Percentiles rank a stretch among this genome's conserved stretches.
Conservation (phyloP, 2,113 vertebrate genomes). For the Furnarius figulus region DNA sequence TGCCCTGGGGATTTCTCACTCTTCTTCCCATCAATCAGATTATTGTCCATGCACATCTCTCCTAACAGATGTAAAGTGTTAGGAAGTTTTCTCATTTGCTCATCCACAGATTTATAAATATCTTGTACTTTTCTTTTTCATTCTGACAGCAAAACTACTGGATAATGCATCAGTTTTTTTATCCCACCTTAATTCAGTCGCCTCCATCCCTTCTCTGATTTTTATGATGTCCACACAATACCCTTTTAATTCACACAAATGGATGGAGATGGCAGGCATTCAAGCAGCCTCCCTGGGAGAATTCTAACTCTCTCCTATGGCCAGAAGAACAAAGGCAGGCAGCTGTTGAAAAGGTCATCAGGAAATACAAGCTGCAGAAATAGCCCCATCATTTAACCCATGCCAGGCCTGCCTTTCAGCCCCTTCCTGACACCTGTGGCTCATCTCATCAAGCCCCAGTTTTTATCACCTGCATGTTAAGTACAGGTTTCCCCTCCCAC, state of each 20-base stretch:
- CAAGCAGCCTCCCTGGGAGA: constrained; percentile 48
- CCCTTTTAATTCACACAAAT: constrained; percentile 51
- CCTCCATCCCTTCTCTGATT: not conserved
- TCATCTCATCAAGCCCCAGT: not conserved
- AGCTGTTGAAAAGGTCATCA: constrained; percentile 64
- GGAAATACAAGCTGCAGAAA: constrained; percentile 46
- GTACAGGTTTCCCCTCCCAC: not conserved
- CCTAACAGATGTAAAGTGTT: not conserved
- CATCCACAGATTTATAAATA: not conserved
- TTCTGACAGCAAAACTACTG: not conserved
- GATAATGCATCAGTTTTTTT: not conserved
- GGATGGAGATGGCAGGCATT: constrained; percentile 54
- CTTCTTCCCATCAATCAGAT: not conserved
- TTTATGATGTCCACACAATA: constrained; percentile 50
- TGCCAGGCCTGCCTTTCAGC: not conserved
- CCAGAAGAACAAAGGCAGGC: constrained; percentile 56
- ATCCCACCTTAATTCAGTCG: not conserved
- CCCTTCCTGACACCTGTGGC: not conserved
- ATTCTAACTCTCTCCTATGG: constrained; percentile 20
- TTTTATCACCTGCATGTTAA: not conserved
- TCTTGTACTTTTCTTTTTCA: not conserved
- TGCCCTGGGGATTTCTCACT: not conserved
- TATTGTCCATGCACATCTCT: not conserved
- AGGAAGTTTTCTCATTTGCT: not conserved
- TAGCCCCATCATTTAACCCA: not conserved